A percentile compares a stretch with the other conserved stretches of the same genome.
These are phyloP conservation scores for Punctoribates punctum DNA, from an alignment of 2,888 invertebrate genomes.

Conservation along the genomic window DNA sequence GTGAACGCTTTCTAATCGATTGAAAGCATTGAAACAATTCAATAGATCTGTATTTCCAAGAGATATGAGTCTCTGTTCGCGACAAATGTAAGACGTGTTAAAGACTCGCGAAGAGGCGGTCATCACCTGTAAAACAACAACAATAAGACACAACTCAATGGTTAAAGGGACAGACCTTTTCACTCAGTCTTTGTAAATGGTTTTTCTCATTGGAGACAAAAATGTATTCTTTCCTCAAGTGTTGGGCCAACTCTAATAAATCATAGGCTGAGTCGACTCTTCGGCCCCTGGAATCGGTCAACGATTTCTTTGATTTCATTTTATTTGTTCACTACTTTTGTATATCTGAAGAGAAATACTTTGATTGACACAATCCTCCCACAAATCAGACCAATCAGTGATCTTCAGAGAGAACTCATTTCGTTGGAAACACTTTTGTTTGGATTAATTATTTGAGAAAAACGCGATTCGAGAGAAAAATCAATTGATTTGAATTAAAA, in stretches of 20 bases:
- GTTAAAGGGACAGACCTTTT: constrained; percentile 50
- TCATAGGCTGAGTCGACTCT: neutral
- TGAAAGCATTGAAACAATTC: constrained; percentile 58
- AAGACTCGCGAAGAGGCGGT: neutral
- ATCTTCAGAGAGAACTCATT: no score
- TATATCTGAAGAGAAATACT: no score
- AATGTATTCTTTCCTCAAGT: constrained; percentile 76
- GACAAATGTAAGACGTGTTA: neutral
- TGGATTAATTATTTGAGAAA: no score
- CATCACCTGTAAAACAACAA: neutral
- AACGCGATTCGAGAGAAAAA: no score
- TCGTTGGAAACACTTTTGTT: no score
- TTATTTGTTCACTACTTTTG: neutral
- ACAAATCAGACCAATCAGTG: no score
- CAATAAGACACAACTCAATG: neutral
- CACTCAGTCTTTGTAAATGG: constrained; percentile 58
- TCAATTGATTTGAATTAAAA: no score
- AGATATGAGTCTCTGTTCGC: constrained; percentile 10
- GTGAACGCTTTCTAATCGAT: constrained; percentile 61
- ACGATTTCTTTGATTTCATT: constrained; percentile 11
- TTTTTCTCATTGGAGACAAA: constrained; percentile 81
- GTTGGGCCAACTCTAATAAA: constrained; percentile 62
- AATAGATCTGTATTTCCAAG: constrained; percentile 24
- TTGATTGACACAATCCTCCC: no score
- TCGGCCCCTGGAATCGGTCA: neutral